Evolutionary conservation across 2,888 invertebrate species (phyloP).

Genomic region (Chymomyza fuscimana): DNA sequence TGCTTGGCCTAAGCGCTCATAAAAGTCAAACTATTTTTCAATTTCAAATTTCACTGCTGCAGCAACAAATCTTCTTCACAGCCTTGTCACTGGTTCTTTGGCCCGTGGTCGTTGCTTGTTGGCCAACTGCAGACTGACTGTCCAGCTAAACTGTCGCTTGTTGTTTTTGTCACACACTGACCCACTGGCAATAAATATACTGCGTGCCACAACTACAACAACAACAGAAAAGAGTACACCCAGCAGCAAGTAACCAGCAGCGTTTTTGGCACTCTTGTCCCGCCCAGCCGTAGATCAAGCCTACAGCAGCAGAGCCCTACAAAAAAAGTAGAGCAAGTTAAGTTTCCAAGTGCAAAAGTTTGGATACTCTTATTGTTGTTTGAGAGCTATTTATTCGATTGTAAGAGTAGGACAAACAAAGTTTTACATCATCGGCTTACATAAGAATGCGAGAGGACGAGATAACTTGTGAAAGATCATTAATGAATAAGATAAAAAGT

Average conservation of each 20-base stretch:
- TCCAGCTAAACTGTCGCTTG: constrained; percentile 9
- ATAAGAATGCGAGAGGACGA: too few species aligned
- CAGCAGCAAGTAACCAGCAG: constrained; percentile 28
- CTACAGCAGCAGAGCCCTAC: neutral
- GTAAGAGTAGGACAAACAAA: too few species aligned
- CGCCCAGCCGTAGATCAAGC: neutral
- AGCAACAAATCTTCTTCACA: constrained; percentile 70
- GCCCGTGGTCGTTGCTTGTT: constrained; percentile 19
- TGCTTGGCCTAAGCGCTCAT: constrained; percentile 51
- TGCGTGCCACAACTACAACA: constrained; percentile 60
- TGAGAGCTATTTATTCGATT: too few species aligned
- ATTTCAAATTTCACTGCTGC: constrained; percentile 69
- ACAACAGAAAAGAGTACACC: constrained; percentile 6
- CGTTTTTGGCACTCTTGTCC: constrained; percentile 30
- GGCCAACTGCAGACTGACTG: neutral
- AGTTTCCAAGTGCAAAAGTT: too few species aligned
- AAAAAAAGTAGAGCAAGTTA: neutral
- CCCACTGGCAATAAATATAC: constrained; percentile 71
- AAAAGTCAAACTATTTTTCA: constrained; percentile 75
- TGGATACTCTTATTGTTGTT: too few species aligned
- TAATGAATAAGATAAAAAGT: too few species aligned
- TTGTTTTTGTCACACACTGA: constrained; percentile 54
- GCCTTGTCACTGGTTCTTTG: constrained; percentile 7
- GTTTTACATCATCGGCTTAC: too few species aligned
- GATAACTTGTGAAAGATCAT: too few species aligned